Evolutionary conservation across 2,113 vertebrate genomes (phyloP).

Genomic region (Ciconia boyciana): DNA sequence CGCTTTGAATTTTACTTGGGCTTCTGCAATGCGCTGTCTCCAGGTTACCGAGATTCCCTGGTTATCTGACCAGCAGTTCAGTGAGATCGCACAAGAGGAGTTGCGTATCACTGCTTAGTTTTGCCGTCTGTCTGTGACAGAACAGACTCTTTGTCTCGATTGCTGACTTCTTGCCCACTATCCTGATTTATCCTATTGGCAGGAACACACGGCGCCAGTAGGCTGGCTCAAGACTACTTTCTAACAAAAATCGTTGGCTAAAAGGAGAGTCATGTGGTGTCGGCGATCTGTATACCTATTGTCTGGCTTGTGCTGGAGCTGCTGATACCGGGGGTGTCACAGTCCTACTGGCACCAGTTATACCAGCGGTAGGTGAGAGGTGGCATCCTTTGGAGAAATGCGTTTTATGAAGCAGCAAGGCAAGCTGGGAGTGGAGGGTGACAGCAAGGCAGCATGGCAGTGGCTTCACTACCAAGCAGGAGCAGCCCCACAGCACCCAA

Average conservation of each 20-base stretch:
- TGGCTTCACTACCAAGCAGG: background rate
- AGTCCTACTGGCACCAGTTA: background rate
- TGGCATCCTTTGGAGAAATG: background rate
- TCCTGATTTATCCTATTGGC: slow-evolving; percentile 15
- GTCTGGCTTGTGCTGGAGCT: background rate
- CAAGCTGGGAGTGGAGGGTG: background rate
- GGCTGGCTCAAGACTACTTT: background rate
- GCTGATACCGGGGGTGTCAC: background rate
- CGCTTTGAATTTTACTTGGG: background rate
- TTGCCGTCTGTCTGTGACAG: background rate
- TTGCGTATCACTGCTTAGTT: background rate
- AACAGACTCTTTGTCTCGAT: background rate
- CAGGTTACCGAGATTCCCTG: background rate
- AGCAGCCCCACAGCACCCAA: background rate
- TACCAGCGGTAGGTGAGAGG: background rate
- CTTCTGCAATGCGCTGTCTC: rapidly evolving
- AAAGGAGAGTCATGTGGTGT: background rate
- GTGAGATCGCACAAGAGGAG: background rate
- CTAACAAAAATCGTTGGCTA: background rate
- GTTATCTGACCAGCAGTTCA: background rate
- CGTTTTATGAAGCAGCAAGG: background rate
- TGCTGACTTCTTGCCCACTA: slow-evolving; percentile 4
- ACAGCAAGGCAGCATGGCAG: background rate
- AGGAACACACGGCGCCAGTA: background rate
- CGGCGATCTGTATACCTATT: rapidly evolving